phyloP scores from a whole-genome alignment of 2,888 invertebrate species.

The Coelopa pilipes region DNA sequence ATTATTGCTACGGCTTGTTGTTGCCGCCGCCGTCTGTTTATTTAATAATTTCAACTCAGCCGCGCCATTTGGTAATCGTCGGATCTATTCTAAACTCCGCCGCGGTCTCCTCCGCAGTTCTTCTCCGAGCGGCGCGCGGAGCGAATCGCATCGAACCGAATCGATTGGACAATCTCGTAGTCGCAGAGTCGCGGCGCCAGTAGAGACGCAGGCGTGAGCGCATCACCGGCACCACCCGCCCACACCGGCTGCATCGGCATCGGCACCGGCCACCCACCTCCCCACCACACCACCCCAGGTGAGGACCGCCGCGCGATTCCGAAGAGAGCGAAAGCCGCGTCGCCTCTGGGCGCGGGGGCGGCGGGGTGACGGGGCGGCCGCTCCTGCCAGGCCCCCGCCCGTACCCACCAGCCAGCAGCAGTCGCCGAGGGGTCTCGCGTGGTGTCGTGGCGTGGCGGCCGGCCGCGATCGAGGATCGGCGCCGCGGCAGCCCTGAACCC shows the following conservation, averaged over 20 bases:
- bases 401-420: no score
- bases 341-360: neutral
- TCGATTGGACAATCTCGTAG: conserved; percentile 50
- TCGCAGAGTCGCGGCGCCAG: conserved; percentile 28
- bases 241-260: neutral
- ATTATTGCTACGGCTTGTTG: conserved; percentile 38
- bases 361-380: neutral
- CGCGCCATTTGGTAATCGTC: conserved; percentile 15
- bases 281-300: neutral
- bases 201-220: conserved; percentile 29
- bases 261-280: neutral
- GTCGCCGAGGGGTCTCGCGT: no score
- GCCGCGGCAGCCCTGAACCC: no score
- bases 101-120: conserved; percentile 56
- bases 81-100: conserved; percentile 34
- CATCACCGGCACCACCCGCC: conserved; percentile 5
- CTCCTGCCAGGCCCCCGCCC: no score
- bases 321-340: no score
- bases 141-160: no score
- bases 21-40: conserved; percentile 52
- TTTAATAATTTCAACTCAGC: conserved; percentile 59
- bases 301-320: neutral
- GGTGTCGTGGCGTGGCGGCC: no score
- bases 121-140: conserved; percentile 64
- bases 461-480: no score